Evolutionary conservation across 2,888 invertebrate species (phyloP).

Genomic region (Bombyx huttoni): DNA sequence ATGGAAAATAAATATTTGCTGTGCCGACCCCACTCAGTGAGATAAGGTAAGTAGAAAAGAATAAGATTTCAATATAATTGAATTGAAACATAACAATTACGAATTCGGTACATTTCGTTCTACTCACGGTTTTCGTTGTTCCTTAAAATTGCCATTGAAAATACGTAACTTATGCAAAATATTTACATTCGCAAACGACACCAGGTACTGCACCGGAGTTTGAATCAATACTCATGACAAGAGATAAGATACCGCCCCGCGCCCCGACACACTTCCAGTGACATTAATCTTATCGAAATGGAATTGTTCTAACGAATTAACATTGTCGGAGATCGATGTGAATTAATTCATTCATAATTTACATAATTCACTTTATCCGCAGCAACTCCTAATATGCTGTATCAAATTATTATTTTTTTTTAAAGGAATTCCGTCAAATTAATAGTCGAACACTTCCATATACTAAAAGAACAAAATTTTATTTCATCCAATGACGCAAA

Average conservation of each 20-base stretch:
- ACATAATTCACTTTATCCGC: too few species aligned
- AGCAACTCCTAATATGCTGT: too few species aligned
- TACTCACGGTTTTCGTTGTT: slow-evolving; percentile 16
- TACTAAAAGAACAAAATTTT: too few species aligned
- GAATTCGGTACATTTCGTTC: neutral
- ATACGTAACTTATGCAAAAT: slow-evolving; percentile 17
- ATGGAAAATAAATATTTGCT: too few species aligned
- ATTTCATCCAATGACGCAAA: neutral
- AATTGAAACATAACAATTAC: neutral
- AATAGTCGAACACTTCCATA: too few species aligned
- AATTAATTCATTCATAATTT: too few species aligned
- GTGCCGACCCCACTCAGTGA: too few species aligned
- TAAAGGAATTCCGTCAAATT: too few species aligned
- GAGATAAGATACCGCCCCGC: slow-evolving; percentile 47
- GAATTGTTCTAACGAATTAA: slow-evolving; percentile 22
- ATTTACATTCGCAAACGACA: slow-evolving; percentile 23
- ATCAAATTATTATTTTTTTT: too few species aligned
- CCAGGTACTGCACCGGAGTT: slow-evolving; percentile 30
- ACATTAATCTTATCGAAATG: slow-evolving; percentile 45
- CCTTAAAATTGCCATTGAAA: slow-evolving; percentile 11
- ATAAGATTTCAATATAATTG: too few species aligned
- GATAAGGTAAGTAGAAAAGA: too few species aligned
- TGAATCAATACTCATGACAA: slow-evolving; percentile 38
- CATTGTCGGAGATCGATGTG: neutral
- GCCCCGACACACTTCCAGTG: slow-evolving; percentile 28